Evolutionary conservation across 2,797 vertebrate species (phyloP).

Genomic region (Pseudochirops cupreus): DNA sequence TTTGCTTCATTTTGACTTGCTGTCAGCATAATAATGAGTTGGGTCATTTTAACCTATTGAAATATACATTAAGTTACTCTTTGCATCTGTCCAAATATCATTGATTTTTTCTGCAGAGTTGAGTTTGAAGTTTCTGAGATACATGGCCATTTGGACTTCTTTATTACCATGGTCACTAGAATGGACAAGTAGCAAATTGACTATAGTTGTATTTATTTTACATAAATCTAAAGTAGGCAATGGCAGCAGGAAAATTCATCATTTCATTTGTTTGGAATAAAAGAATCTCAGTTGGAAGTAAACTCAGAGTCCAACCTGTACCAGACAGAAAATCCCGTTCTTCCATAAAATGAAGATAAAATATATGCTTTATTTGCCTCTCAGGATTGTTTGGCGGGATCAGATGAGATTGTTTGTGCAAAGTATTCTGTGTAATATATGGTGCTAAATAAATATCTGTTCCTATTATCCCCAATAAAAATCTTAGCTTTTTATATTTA

Average conservation of each 20-base stretch:
- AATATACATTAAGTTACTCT: conserved; percentile 48
- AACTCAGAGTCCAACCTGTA: not conserved
- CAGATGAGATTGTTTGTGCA: not conserved
- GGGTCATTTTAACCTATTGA: conserved; percentile 16
- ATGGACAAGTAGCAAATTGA: conserved; percentile 3
- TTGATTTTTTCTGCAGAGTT: not conserved
- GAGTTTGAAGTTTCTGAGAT: not conserved
- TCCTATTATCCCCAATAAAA: not conserved
- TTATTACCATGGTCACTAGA: conserved; percentile 14
- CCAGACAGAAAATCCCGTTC: not conserved
- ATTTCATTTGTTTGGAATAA: not conserved
- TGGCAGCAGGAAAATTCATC: conserved; percentile 26
- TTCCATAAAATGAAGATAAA: not conserved
- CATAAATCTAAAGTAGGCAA: conserved; percentile 20
- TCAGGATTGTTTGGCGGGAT: not conserved
- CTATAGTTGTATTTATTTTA: conserved; percentile 23
- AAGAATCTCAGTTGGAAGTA: not conserved
- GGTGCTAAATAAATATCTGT: not conserved
- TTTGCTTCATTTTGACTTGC: conserved; percentile 4
- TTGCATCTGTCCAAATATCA: not conserved
- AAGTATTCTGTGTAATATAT: not conserved
- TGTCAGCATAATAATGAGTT: not conserved
- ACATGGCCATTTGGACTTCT: not conserved
- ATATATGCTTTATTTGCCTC: not conserved
- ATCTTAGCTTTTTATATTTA: not conserved